Evolutionary conservation across 2,113 vertebrate species (phyloP).

Genomic region (Ibidorhyncha struthersii): DNA sequence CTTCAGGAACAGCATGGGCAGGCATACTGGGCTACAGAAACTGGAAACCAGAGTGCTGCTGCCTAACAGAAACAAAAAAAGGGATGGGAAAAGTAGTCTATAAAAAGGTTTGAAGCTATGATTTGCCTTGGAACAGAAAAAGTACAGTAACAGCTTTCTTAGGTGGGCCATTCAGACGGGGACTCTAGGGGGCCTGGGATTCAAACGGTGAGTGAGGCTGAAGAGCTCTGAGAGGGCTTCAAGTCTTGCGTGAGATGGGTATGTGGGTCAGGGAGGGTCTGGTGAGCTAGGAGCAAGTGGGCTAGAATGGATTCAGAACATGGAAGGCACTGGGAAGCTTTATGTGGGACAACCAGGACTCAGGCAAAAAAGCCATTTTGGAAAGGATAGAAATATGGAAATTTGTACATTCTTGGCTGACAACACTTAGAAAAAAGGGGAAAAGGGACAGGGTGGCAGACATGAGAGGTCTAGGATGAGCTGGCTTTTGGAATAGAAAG

Average conservation of each 20-base stretch:
- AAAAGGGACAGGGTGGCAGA: neutral
- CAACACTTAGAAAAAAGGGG: neutral
- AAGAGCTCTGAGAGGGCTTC: neutral
- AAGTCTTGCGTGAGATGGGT: neutral
- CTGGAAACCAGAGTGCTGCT: neutral
- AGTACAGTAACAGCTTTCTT: neutral
- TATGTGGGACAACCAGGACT: neutral
- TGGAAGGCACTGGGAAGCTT: neutral
- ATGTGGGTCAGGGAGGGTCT: neutral
- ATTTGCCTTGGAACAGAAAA: neutral
- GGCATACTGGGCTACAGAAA: neutral
- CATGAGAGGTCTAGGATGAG: neutral
- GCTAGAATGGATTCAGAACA: neutral
- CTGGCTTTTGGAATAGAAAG: neutral
- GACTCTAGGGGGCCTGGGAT: neutral
- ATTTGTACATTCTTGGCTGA: neutral
- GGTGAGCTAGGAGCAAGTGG: neutral
- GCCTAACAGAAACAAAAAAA: neutral
- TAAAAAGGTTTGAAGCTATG: neutral
- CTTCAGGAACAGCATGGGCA: neutral
- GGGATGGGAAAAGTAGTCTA: neutral
- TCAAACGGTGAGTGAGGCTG: neutral
- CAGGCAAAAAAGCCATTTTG: neutral
- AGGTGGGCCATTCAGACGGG: neutral
- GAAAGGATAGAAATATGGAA: neutral